Evolutionary conservation across 2,888 invertebrate species (phyloP).

Genomic region (Caenorhabditis sp.): DNA sequence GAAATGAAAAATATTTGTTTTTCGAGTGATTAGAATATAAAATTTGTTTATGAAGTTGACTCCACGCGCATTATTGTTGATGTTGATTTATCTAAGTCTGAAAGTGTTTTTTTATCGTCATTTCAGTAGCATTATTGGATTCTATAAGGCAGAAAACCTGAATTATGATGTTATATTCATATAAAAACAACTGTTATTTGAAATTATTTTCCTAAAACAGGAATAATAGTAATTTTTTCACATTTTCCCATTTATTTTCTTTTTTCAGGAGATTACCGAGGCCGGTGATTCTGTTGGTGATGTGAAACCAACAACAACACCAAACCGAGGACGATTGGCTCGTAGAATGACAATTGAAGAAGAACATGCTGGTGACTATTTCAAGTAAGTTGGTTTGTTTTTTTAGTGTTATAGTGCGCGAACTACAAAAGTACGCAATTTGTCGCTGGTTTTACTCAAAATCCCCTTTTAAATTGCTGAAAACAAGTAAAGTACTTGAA

Average conservation of each 20-base stretch:
- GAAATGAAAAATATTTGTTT: no score
- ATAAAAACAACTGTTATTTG: no score
- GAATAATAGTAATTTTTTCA: no score
- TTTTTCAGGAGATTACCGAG: conserved; percentile 33
- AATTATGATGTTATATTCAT: no score
- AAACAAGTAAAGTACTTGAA: neutral
- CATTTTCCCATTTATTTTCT: neutral
- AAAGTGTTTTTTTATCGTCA: no score
- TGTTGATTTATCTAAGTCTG: no score
- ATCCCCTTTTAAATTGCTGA: neutral
- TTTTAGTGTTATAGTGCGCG: neutral
- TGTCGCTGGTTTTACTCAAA: neutral
- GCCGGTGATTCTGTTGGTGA: conserved; percentile 29
- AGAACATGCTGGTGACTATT: conserved; percentile 62
- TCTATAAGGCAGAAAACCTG: no score
- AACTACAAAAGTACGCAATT: neutral
- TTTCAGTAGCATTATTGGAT: no score
- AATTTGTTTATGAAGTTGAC: no score
- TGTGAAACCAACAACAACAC: conserved; percentile 24
- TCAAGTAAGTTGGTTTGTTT: conserved; percentile 40
- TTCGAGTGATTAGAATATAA: no score
- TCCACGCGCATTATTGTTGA: no score
- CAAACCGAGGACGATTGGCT: conserved; percentile 48
- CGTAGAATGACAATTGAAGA: conserved; percentile 64
- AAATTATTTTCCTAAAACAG: no score